Evolutionary conservation across 2,888 invertebrate genomes (phyloP).

Genomic region (Acanthococcus lagerstroemiae): DNA sequence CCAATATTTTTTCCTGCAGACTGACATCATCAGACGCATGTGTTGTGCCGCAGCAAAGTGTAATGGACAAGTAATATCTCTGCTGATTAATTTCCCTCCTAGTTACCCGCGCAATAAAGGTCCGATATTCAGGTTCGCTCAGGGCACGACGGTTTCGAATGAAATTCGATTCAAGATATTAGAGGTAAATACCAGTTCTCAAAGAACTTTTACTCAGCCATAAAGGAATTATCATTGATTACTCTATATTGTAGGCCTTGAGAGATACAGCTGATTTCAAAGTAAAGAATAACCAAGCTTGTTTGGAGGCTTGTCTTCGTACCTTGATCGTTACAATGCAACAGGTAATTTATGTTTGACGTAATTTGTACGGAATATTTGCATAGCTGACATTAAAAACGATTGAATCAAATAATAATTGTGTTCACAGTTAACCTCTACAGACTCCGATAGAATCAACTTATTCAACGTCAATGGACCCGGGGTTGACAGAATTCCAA

Average conservation of each 20-base stretch:
- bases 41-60: slow-evolving; percentile 51
- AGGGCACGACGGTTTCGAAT: slow-evolving; percentile 59
- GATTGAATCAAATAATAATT: no score
- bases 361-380: no score
- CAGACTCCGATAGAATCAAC: slow-evolving; percentile 8
- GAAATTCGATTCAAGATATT: slow-evolving; percentile 60
- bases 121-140: slow-evolving; percentile 56
- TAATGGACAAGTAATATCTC: slow-evolving; percentile 47
- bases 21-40: slow-evolving; percentile 49
- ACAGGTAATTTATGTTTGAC: slow-evolving; percentile 44
- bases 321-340: slow-evolving; percentile 57
- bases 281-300: slow-evolving; percentile 73
- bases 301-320: slow-evolving; percentile 75
- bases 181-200: no score
- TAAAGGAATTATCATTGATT: no score
- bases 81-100: slow-evolving; percentile 59
- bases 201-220: no score
- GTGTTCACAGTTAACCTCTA: slow-evolving; percentile 6
- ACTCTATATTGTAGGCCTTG: slow-evolving; percentile 45
- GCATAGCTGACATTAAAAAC: no score
- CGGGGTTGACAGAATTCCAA: not conserved
- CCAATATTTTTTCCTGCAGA: slow-evolving; percentile 37
- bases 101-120: slow-evolving; percentile 61
- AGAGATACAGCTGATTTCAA: slow-evolving; percentile 70
- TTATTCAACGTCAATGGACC: slow-evolving; percentile 13